phyloP scores from a whole-genome alignment of 2,113 vertebrate species.

The Pachypanchax playfairii region DNA sequence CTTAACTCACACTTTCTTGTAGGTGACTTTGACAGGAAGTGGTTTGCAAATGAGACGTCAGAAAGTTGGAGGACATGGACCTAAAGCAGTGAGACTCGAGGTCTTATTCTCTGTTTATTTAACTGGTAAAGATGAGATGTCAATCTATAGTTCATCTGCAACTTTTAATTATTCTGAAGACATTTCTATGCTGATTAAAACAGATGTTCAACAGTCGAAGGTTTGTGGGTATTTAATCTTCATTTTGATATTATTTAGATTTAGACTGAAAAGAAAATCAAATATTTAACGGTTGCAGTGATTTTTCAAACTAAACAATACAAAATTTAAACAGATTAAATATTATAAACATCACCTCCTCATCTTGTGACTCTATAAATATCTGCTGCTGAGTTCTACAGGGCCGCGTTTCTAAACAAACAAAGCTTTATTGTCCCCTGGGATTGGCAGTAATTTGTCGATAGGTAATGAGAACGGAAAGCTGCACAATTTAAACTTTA shows the following conservation, averaged over 20 bases:
- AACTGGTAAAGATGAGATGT: background rate
- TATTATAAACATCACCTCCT: too few species aligned
- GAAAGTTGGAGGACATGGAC: background rate
- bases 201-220: too few species aligned
- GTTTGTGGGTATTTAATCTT: too few species aligned
- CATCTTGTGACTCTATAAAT: background rate
- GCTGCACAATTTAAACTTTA: conserved; percentile 36
- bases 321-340: too few species aligned
- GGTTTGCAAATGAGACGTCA: conserved; percentile 25
- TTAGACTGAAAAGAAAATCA: too few species aligned
- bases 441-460: conserved; percentile 20
- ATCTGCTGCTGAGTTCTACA: background rate
- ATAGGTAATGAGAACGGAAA: conserved; percentile 35
- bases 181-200: too few species aligned
- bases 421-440: background rate
- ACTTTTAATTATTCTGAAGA: background rate
- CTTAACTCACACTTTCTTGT: conserved; percentile 43
- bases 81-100: background rate
- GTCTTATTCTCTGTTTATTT: background rate
- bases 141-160: background rate
- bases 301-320: too few species aligned
- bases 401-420: background rate
- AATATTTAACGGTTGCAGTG: too few species aligned
- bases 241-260: too few species aligned
- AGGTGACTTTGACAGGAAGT: conserved; percentile 61